Evolutionary conservation across 2,888 invertebrate species (phyloP), one percentile per base, ranked within the genome.

Genomic region (Branchellion lobata): DNA sequence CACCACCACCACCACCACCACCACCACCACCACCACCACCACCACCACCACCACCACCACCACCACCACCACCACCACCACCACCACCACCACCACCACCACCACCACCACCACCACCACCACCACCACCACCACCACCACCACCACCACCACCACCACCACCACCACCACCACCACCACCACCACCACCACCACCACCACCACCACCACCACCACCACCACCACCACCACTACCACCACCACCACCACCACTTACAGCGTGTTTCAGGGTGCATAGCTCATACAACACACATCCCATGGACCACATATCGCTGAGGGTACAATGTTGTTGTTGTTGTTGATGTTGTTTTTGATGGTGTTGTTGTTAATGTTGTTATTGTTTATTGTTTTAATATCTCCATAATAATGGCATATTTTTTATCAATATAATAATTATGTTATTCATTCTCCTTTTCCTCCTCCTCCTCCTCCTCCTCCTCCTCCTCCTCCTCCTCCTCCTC

Each of bases 281-380:
- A 85, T 89, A 89, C 11, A 89, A 83, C 33, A 90, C 88, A 86
- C 89, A 89, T 8, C 89, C 89, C 61, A 90, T 82, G 18, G 89
- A 87, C 89, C 89, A 89, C 40, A 90, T 86, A 85, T 89, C 89
- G 85, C 88, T 88, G 84, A 0, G 34, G 34, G 0, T 2, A 8
- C 21, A 5, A 31, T 69, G n/a, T 33, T 69, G 33, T 68, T 27
- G 8, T 18, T 21, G 40, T 40, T 40, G 14, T 5, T 5, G 40
- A 14, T 40, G 14, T 5, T 40, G 40, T 8, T 40, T 8, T 5
- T 40, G 40, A 40, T 40, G 40, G 40, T 40, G 14, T 5, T 40
- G 40, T 8, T 40, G 34, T 31, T 3, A 5, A 69, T 29, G 31
- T 5, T 2, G 68, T n/a, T 68, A 24, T 18, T 68, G 31, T 14